phyloP scores from a whole-genome alignment of 2,797 vertebrate species.

The Tapirus indicus region DNA sequence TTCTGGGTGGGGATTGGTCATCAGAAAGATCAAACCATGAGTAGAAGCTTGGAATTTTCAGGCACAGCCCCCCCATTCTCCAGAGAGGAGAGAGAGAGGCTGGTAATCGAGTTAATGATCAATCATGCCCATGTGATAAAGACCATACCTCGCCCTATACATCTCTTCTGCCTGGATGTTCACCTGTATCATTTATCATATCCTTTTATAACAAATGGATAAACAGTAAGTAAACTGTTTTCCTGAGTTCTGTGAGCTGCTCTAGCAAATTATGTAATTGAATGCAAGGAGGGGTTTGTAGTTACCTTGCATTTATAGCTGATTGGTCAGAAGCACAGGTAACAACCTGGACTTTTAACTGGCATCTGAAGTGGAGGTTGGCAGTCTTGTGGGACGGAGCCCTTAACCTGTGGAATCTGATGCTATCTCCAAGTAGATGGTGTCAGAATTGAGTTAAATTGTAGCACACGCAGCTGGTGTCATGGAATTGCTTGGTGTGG shows the following conservation, averaged over 20 bases:
- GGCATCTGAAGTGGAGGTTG: neutral
- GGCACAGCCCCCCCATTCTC: neutral
- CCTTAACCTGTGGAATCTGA: neutral
- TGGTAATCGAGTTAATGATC: neutral
- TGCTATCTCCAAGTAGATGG: neutral
- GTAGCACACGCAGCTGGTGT: neutral
- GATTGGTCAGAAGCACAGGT: neutral
- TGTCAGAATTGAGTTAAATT: neutral
- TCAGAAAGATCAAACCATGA: neutral
- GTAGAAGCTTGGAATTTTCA: neutral
- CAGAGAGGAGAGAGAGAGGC: neutral
- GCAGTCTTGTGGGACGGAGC: neutral
- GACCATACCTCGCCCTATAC: no score
- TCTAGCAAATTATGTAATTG: neutral
- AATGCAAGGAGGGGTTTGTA: neutral
- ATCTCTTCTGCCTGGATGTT: neutral
- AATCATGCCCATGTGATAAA: neutral
- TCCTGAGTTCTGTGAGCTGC: neutral
- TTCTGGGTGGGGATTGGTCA: no score
- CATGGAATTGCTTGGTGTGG: neutral
- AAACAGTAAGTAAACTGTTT: neutral
- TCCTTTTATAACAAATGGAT: neutral
- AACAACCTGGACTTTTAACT: neutral
- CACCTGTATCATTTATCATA: neutral
- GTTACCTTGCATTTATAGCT: neutral